Conservation (phyloP, 2,888 invertebrate species). For the Eupithecia vulgata region DNA sequence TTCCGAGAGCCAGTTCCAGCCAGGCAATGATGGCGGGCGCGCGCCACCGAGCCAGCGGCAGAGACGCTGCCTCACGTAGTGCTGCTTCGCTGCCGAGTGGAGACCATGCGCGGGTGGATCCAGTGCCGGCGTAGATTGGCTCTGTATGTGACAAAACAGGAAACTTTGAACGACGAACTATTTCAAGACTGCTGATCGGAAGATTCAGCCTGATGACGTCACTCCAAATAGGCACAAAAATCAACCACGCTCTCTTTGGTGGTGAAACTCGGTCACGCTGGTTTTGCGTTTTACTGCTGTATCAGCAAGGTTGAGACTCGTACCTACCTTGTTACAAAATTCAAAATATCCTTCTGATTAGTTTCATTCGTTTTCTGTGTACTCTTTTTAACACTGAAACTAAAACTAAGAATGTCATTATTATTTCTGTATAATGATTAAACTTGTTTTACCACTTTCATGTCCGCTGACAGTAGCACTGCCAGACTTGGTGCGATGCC, state of each 20-base stretch:
- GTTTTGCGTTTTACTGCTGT: too few relatives aligned
- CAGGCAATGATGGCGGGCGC: slow-evolving; percentile 97
- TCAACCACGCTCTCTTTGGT: too few relatives aligned
- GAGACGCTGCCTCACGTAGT: slow-evolving; percentile 91
- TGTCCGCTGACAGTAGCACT: slow-evolving; percentile 86
- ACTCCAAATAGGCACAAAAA: neutral
- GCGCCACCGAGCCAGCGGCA: slow-evolving; percentile 95
- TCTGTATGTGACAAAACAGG: slow-evolving; percentile 53
- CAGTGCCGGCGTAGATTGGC: slow-evolving; percentile 78
- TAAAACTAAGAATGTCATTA: too few relatives aligned
- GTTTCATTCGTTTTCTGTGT: too few relatives aligned
- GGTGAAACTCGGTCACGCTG: too few relatives aligned
- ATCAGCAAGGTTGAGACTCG: too few relatives aligned
- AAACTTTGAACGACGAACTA: neutral
- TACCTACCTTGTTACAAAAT: too few relatives aligned
- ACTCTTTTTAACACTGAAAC: too few relatives aligned
- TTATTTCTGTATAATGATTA: neutral
- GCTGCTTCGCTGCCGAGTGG: slow-evolving; percentile 91
- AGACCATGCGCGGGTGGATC: slow-evolving; percentile 86
- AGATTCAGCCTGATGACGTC: neutral
- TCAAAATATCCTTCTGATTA: too few relatives aligned
- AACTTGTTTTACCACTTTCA: slow-evolving; percentile 82
- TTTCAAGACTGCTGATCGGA: neutral
- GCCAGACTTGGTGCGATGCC: slow-evolving; percentile 91
- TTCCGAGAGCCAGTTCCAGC: slow-evolving; percentile 96